phyloP scores from a whole-genome alignment of 2,888 invertebrate genomes.

The Cotesia congregata region DNA sequence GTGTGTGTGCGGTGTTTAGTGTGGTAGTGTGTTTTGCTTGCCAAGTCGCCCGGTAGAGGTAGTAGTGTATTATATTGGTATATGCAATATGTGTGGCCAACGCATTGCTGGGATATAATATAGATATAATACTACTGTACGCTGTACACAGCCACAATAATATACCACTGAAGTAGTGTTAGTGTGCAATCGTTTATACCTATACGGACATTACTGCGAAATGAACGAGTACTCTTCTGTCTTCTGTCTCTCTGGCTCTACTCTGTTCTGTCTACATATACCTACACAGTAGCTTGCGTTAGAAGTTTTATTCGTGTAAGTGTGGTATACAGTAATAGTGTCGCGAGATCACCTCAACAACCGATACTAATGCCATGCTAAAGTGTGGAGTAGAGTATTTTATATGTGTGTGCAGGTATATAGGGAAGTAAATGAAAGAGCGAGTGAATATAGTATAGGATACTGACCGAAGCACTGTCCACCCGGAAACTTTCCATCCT shows the following conservation, averaged over 20 bases:
- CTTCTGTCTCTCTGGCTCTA: background rate
- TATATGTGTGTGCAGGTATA: too few relatives aligned
- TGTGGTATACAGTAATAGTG: background rate
- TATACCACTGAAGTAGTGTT: too few relatives aligned
- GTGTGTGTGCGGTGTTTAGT: background rate
- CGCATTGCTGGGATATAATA: background rate
- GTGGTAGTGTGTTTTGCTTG: background rate
- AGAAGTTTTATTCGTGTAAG: too few relatives aligned
- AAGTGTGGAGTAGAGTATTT: background rate
- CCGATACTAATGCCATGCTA: background rate
- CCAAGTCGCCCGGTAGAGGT: too few relatives aligned
- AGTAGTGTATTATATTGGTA: too few relatives aligned
- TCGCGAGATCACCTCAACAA: background rate
- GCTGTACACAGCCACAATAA: background rate
- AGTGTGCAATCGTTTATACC: too few relatives aligned
- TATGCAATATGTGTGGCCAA: background rate
- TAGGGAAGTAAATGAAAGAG: too few relatives aligned
- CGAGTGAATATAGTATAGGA: background rate
- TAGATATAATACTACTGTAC: background rate
- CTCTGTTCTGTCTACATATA: background rate
- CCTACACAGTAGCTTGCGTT: too few relatives aligned
- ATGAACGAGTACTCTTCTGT: background rate
- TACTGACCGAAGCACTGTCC: background rate
- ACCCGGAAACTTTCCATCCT: constrained; percentile 37
- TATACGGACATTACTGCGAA: background rate